Evolutionary conservation across 1,140 invertebrate genomes (phyloP).

Genomic region (Micrasema minimum): DNA sequence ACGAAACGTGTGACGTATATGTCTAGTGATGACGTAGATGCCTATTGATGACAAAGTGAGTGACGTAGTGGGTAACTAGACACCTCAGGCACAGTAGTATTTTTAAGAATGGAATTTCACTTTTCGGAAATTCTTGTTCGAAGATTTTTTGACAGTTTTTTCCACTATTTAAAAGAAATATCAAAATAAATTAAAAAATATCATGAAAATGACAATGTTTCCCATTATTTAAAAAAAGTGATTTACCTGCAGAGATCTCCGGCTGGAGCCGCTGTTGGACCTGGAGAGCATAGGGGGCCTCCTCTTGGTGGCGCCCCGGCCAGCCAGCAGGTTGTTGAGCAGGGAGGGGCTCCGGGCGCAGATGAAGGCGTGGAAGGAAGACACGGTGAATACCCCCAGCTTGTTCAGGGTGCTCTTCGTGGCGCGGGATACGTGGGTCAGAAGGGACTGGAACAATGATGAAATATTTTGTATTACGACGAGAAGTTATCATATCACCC

Average conservation of each 20-base stretch:
- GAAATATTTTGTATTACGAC: conserved; percentile 12
- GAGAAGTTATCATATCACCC: background rate
- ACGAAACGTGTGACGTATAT: too few species aligned
- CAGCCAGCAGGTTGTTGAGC: conserved; percentile 91
- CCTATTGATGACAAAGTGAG: too few species aligned
- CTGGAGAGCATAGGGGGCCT: conserved; percentile 86
- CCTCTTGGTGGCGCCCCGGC: conserved; percentile 88
- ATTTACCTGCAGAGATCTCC: conserved; percentile 79
- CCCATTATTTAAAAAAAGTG: too few species aligned
- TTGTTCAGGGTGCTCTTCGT: conserved; percentile 96
- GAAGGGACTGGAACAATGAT: conserved; percentile 83
- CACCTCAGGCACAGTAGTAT: too few species aligned
- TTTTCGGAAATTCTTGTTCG: too few species aligned
- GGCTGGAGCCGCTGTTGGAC: conserved; percentile 87
- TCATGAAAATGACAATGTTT: too few species aligned
- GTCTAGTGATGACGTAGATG: too few species aligned
- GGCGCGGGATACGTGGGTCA: conserved; percentile 93
- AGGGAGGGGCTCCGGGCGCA: conserved; percentile 93
- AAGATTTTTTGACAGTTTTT: too few species aligned
- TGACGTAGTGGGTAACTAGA: too few species aligned
- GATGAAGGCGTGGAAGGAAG: conserved; percentile 97
- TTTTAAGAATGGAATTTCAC: too few species aligned
- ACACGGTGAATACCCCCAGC: conserved; percentile 96
- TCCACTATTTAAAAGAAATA: too few species aligned
- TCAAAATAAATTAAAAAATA: too few species aligned